Percentiles rank a stretch among this genome's conserved stretches.
These are phyloP conservation scores for Stenotaenia linearis DNA, from an alignment of 2,888 invertebrate species.

Conservation along the genomic window DNA sequence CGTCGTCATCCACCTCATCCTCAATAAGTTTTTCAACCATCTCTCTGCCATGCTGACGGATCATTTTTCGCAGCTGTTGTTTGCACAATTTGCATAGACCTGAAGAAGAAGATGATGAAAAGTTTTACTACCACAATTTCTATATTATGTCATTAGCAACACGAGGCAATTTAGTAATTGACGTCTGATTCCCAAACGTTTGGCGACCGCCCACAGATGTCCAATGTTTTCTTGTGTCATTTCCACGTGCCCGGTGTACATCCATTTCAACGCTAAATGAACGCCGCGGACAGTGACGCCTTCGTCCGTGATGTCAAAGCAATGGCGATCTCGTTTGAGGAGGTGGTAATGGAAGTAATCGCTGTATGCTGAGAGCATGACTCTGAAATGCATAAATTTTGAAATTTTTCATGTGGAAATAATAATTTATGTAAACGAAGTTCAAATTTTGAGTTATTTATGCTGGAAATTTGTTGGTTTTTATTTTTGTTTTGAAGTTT, in stretches of 20 bases:
- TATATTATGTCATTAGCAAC: slow-evolving; percentile 12
- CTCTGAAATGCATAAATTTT: no score
- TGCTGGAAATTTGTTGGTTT: no score
- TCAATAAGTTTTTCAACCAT: neutral
- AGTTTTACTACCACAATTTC: slow-evolving; percentile 2
- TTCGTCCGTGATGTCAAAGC: neutral
- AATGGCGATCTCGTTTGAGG: neutral
- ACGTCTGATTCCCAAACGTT: slow-evolving; percentile 15
- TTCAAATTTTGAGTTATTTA: no score
- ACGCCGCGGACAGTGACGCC: neutral
- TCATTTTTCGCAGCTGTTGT: slow-evolving; percentile 26
- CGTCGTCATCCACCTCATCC: neutral
- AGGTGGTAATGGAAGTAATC: neutral
- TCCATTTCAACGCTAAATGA: neutral
- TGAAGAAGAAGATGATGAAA: slow-evolving; percentile 21
- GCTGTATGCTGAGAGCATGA: slow-evolving; percentile 2
- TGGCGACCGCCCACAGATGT: slow-evolving; percentile 21
- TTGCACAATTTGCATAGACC: slow-evolving; percentile 26
- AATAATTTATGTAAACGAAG: no score
- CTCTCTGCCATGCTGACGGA: slow-evolving; percentile 12
- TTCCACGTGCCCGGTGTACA: slow-evolving; percentile 15
- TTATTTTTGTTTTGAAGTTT: no score
- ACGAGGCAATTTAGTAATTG: slow-evolving; percentile 21
- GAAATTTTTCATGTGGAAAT: no score
- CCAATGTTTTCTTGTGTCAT: slow-evolving; percentile 13